phyloP scores from a whole-genome alignment of 2,113 vertebrate species.

The Psephotus haematonotus region DNA sequence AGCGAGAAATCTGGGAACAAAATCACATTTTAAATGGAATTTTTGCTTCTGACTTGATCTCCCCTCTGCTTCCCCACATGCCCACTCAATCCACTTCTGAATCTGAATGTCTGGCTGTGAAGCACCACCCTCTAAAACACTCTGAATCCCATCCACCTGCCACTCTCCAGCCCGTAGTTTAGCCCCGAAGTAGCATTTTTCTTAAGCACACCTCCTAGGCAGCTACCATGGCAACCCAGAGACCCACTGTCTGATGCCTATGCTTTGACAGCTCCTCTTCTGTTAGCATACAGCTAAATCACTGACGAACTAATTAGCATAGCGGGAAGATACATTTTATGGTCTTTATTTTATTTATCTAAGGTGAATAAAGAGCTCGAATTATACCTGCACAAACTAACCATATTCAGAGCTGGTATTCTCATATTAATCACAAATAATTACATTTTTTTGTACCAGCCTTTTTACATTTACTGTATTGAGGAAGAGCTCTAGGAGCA shows the following conservation, averaged over 20 bases:
- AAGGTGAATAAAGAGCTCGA: neutral
- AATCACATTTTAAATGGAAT: neutral
- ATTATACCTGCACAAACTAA: neutral
- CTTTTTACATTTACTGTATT: neutral
- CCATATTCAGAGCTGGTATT: neutral
- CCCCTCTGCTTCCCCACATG: neutral
- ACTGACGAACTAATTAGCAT: neutral
- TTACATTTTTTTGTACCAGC: neutral
- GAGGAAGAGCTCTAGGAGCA: neutral
- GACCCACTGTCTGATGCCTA: neutral
- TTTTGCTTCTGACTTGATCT: neutral
- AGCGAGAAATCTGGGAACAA: neutral
- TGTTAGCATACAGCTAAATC: neutral
- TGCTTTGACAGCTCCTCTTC: neutral
- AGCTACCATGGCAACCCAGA: constrained; percentile 29
- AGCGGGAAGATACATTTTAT: neutral
- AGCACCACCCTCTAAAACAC: neutral
- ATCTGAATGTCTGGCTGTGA: neutral
- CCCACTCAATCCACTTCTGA: neutral
- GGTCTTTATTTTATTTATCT: neutral
- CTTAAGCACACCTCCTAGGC: neutral
- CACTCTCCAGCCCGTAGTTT: neutral
- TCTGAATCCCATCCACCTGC: neutral
- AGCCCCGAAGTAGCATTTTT: neutral
- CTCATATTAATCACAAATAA: rapidly evolving